Conservation (phyloP, 2,113 vertebrate genomes). For the Chlamydotis undulata region DNA sequence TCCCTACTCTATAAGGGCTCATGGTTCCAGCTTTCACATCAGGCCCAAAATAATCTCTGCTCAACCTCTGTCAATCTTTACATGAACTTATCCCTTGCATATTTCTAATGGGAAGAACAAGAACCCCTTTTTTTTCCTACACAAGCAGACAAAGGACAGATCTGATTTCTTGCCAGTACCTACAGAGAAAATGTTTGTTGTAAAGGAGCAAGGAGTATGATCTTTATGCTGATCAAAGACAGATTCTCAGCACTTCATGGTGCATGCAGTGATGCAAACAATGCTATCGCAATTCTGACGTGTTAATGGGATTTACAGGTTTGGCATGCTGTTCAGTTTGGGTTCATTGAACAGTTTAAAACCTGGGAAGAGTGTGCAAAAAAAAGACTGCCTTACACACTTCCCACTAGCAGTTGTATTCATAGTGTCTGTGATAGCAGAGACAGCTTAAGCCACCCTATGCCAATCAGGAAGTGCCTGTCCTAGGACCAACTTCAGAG, state of each 20-base stretch:
- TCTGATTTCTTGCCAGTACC: not conserved
- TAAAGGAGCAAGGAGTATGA: not conserved
- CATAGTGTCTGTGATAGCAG: not conserved
- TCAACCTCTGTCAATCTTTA: not conserved
- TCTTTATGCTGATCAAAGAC: not conserved
- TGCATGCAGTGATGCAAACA: not conserved
- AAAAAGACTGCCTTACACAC: not conserved
- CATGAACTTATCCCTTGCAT: not conserved
- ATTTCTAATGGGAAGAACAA: not conserved
- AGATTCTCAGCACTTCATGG: not conserved
- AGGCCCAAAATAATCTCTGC: not conserved
- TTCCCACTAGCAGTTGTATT: not conserved
- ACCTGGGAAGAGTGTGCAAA: not conserved
- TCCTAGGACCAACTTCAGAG: not conserved
- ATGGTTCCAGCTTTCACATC: not conserved
- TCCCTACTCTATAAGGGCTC: not conserved
- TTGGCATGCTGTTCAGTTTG: slow-evolving; percentile 27
- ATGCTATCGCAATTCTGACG: not conserved
- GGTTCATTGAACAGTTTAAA: not conserved
- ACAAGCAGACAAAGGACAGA: not conserved
- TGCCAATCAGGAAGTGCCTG: not conserved
- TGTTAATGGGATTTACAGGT: not conserved
- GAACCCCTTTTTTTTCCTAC: not conserved
- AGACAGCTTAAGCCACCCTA: not conserved
- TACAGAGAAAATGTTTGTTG: not conserved